These are phyloP conservation scores for Magallana angulata DNA, from an alignment of 1,140 invertebrate genomes.

Conservation along the genomic window DNA sequence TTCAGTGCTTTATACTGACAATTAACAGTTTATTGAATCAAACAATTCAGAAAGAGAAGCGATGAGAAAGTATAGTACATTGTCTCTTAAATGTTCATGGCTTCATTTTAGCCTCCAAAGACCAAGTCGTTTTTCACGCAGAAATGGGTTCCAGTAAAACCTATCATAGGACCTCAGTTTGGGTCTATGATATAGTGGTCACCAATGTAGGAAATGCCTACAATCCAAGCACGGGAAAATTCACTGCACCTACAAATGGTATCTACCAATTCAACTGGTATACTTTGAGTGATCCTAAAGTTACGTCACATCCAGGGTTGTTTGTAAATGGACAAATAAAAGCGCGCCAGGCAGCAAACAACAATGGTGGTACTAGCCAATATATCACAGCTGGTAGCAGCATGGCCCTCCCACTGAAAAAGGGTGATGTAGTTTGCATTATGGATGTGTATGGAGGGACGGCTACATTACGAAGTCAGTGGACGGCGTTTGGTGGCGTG, in stretches of 20 bases:
- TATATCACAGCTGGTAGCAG: neutral
- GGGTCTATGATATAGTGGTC: neutral
- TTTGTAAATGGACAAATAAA: neutral
- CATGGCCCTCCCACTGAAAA: neutral
- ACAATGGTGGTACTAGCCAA: neutral
- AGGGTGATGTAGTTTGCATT: neutral
- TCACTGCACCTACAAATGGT: neutral
- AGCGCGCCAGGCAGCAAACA: neutral
- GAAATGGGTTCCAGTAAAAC: no score
- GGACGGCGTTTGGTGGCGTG: no score
- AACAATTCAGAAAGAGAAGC: no score
- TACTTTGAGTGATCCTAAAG: neutral
- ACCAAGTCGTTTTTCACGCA: no score
- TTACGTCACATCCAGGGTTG: neutral
- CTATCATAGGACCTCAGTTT: neutral
- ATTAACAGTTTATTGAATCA: no score
- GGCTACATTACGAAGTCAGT: neutral
- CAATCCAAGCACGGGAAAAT: neutral
- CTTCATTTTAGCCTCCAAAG: no score
- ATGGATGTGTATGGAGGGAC: neutral
- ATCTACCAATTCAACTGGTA: neutral
- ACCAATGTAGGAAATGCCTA: neutral
- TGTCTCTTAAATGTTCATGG: no score
- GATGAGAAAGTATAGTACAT: no score
- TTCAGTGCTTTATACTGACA: no score